Evolutionary conservation across 2,888 invertebrate genomes (phyloP).

Genomic region (Aromia moschata): DNA sequence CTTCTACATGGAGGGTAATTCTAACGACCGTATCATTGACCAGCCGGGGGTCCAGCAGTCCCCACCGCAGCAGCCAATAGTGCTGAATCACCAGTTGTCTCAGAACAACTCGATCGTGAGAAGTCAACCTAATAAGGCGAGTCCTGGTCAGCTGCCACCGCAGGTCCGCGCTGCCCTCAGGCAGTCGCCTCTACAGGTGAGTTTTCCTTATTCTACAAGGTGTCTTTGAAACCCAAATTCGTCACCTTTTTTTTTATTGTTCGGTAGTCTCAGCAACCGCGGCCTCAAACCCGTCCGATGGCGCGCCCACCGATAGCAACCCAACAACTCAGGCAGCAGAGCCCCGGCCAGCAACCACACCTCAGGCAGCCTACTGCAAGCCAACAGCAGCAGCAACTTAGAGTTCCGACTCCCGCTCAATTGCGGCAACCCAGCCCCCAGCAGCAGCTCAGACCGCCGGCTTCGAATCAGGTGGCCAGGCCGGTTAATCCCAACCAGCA

Average conservation of each 20-base stretch:
- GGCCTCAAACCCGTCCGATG: constrained; percentile 19
- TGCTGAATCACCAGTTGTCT: constrained; percentile 35
- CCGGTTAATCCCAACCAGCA: constrained; percentile 16
- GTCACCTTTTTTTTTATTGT: too few species aligned
- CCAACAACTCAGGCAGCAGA: constrained; percentile 16
- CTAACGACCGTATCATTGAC: constrained; percentile 23
- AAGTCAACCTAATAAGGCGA: background rate
- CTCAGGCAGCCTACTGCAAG: constrained; percentile 6
- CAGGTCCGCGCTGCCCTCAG: constrained; percentile 7
- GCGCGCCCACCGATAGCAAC: background rate
- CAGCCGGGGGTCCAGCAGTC: constrained; percentile 20
- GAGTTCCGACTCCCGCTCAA: constrained; percentile 3
- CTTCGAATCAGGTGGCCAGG: constrained; percentile 4
- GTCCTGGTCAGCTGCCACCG: background rate
- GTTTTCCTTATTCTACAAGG: too few species aligned
- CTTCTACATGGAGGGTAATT: constrained; percentile 29
- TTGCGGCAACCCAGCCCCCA: constrained; percentile 6
- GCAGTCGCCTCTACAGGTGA: constrained; percentile 23
- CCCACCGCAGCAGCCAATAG: constrained; percentile 32
- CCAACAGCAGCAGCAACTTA: constrained; percentile 3
- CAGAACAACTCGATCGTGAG: constrained; percentile 19
- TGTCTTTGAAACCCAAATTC: too few species aligned
- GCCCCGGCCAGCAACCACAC: constrained; percentile 2
- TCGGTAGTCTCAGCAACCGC: constrained; percentile 14
- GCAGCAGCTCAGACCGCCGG: background rate